Evolutionary conservation across 2,113 vertebrate species (phyloP).

Genomic region (Muntiacus reevesi): DNA sequence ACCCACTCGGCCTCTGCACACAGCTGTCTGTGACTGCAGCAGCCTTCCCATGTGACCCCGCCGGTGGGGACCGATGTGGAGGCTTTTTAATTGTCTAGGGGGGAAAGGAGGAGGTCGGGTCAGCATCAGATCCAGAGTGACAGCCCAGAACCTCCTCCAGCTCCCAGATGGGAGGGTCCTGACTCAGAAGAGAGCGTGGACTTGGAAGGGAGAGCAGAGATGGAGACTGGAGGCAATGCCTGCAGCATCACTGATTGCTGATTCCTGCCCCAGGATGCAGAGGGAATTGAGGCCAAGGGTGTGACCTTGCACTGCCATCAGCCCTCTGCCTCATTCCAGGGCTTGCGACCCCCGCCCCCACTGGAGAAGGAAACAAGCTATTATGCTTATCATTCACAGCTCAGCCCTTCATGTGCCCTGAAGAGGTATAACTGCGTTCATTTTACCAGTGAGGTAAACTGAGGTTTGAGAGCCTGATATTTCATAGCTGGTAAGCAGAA

Average conservation of each 20-base stretch:
- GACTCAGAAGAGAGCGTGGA: not conserved
- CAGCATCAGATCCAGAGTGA: not conserved
- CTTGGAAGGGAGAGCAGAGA: not conserved
- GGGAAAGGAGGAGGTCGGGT: not conserved
- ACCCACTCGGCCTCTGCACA: not conserved
- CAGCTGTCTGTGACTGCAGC: not conserved
- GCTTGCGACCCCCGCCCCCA: not conserved
- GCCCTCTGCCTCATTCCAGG: not conserved
- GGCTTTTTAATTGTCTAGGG: not conserved
- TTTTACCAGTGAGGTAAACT: not conserved
- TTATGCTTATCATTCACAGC: not conserved
- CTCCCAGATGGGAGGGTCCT: not conserved
- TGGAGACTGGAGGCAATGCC: not conserved
- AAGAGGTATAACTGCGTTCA: not conserved
- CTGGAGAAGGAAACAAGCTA: not conserved
- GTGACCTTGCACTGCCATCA: no score
- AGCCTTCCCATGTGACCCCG: not conserved
- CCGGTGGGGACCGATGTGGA: not conserved
- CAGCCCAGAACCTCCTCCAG: not conserved
- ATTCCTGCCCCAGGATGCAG: not conserved
- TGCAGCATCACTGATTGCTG: rapidly evolving
- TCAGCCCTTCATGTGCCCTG: no score
- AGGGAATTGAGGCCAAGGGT: not conserved
- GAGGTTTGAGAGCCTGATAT: not conserved
- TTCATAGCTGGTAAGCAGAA: no score